These are phyloP conservation scores for Falco peregrinus DNA, from an alignment of 2,797 vertebrate species.

Conservation along the genomic window DNA sequence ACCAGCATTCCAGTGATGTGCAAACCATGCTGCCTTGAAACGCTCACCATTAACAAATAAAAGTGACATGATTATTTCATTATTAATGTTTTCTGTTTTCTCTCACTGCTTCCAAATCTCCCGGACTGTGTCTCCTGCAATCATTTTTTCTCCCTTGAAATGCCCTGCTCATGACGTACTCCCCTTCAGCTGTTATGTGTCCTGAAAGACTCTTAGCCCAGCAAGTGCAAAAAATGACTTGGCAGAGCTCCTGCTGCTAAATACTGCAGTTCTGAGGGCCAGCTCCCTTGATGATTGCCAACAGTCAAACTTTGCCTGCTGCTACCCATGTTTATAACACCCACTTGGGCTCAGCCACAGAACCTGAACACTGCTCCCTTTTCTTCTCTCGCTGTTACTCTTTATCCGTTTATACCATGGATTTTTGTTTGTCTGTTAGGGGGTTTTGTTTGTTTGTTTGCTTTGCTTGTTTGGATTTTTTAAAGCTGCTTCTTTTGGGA, in stretches of 20 bases:
- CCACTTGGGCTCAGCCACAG: neutral
- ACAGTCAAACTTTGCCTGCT: neutral
- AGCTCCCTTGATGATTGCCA: neutral
- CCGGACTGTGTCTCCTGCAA: neutral
- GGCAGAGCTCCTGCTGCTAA: neutral
- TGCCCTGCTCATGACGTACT: rapidly evolving
- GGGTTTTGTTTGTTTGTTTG: neutral
- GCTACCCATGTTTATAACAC: neutral
- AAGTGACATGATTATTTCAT: neutral
- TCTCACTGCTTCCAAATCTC: neutral
- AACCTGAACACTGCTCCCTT: neutral
- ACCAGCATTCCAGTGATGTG: neutral
- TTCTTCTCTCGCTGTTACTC: neutral
- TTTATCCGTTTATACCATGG: neutral
- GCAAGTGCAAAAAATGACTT: neutral
- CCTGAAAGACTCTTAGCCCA: neutral
- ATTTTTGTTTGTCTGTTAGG: neutral
- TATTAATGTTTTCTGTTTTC: neutral
- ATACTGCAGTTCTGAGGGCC: neutral
- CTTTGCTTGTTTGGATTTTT: neutral
- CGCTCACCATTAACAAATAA: neutral
- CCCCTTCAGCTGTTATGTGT: neutral
- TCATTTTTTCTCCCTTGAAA: neutral
- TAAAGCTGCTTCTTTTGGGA: neutral
- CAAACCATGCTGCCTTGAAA: neutral